These are phyloP conservation scores for Boulengeromyrus knoepffleri DNA, from an alignment of 2,113 vertebrate species.

Conservation along the genomic window DNA sequence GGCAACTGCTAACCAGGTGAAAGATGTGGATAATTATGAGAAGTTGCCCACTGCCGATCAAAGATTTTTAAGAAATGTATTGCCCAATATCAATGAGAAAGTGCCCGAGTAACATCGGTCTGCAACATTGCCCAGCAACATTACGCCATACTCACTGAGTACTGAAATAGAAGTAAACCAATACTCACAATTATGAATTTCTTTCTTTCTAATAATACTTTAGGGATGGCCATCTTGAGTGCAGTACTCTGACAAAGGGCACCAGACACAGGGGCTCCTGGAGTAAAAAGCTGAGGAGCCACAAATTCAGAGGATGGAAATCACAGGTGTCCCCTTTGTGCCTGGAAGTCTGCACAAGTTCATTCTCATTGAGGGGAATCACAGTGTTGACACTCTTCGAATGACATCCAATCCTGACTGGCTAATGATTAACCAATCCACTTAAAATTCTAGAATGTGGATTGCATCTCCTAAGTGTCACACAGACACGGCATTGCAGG, in stretches of 20 bases:
- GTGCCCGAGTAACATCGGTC: neutral
- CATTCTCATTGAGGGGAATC: neutral
- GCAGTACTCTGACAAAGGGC: neutral
- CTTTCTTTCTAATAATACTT: neutral
- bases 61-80: neutral
- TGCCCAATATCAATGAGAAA: neutral
- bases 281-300: neutral
- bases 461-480: neutral
- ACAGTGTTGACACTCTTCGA: neutral
- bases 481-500: neutral
- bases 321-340: neutral
- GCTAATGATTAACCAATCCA: neutral
- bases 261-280: neutral
- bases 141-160: neutral
- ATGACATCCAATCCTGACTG: neutral
- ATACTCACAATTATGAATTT: conserved; percentile 19
- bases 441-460: neutral
- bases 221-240: neutral
- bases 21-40: neutral
- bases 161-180: neutral
- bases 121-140: neutral
- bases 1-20: neutral
- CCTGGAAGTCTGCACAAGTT: neutral
- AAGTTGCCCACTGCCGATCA: neutral
- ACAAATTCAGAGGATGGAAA: neutral